phyloP scores from a whole-genome alignment of 2,888 invertebrate genomes.

The Liopterus haemorrhoidalis region DNA sequence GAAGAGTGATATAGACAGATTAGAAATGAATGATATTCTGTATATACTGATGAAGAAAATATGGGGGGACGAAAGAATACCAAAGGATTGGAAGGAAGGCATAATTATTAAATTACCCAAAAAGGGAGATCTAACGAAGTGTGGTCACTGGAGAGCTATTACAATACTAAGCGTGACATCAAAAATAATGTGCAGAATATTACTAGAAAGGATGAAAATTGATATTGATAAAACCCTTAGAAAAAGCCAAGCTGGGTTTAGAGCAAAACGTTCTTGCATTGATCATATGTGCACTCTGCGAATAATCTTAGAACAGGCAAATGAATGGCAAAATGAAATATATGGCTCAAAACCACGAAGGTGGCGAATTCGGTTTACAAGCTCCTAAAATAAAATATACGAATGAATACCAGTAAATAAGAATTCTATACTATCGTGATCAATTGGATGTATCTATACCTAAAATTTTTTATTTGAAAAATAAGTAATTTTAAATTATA shows the following conservation, averaged over 20 bases:
- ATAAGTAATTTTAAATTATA: too few species aligned
- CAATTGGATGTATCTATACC: too few species aligned
- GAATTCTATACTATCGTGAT: too few species aligned
- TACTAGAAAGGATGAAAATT: conserved; percentile 6
- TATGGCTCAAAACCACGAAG: too few species aligned
- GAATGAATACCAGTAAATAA: too few species aligned
- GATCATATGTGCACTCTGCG: conserved; percentile 10
- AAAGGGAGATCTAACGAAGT: conserved; percentile 5
- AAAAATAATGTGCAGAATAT: background rate
- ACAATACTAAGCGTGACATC: conserved; percentile 3
- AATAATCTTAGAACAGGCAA: conserved; percentile 7
- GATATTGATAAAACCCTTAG: conserved; percentile 1
- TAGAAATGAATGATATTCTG: too few species aligned
- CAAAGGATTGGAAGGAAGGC: conserved; percentile 7
- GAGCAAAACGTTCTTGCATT: conserved; percentile 2
- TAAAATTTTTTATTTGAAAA: too few species aligned
- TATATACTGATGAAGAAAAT: too few species aligned
- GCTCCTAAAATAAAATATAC: too few species aligned
- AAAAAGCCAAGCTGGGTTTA: conserved; percentile 5
- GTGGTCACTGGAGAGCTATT: conserved; percentile 8
- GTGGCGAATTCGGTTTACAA: too few species aligned
- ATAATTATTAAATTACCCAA: conserved; percentile 7
- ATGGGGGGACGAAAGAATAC: background rate
- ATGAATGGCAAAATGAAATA: conserved; percentile 2
- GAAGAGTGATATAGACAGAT: too few species aligned